A percentile compares a stretch with the other conserved stretches of the same genome.
These are phyloP conservation scores for Melieria crassipennis DNA, from an alignment of 2,888 invertebrate species.

Conservation along the genomic window DNA sequence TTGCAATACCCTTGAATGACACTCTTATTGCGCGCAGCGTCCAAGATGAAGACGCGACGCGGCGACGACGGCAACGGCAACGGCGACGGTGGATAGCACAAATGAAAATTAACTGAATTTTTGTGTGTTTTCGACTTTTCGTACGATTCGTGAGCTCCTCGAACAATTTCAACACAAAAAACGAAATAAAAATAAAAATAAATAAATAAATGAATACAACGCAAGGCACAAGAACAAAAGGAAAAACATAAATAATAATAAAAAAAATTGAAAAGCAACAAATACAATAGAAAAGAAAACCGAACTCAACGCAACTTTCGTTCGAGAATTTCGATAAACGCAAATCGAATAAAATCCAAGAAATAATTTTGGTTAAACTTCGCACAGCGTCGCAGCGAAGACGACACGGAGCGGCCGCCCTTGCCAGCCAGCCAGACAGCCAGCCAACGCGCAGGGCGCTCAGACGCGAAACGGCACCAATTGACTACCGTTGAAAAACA, in stretches of 20 bases:
- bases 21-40: conserved; percentile 61
- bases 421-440: background rate
- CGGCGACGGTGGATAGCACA: conserved; percentile 47
- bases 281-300: too few relatives aligned
- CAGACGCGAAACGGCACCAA: background rate
- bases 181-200: conserved; percentile 5
- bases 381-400: background rate
- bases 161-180: conserved; percentile 7
- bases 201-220: conserved; percentile 12
- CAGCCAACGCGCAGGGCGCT: background rate
- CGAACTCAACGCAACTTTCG: background rate
- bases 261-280: background rate
- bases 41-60: conserved; percentile 47
- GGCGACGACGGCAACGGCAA: conserved; percentile 44
- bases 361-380: background rate
- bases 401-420: background rate
- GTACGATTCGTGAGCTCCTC: conserved; percentile 20
- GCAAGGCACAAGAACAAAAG: background rate
- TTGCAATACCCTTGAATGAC: conserved; percentile 67
- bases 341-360: conserved; percentile 1
- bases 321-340: conserved; percentile 1
- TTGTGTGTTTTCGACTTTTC: conserved; percentile 44
- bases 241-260: conserved; percentile 11
- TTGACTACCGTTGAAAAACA: background rate
- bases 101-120: conserved; percentile 49